Percentiles rank a stretch among this genome's conserved stretches.
Conservation (phyloP, 2,888 invertebrate species). For the Ethmia dodecea region DNA sequence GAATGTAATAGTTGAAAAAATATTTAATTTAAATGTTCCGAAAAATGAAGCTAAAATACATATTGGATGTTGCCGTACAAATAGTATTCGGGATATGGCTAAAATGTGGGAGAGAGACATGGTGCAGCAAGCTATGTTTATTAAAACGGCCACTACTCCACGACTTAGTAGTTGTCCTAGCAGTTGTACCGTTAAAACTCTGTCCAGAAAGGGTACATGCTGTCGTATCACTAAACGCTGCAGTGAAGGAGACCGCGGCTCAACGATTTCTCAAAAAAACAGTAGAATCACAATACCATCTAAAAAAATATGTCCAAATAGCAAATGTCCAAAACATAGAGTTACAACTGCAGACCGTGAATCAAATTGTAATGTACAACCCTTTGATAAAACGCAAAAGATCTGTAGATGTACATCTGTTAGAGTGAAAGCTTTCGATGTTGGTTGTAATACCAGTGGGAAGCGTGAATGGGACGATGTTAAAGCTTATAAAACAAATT, state of each 20-base stretch:
- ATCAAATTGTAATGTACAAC: background rate
- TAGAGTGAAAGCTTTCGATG: constrained; percentile 30
- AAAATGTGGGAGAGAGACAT: constrained; percentile 55
- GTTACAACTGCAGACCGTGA: background rate
- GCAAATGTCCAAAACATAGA: too few species aligned
- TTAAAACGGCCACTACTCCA: constrained; percentile 35
- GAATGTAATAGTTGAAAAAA: constrained; percentile 57
- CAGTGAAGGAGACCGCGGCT: constrained; percentile 2
- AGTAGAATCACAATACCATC: constrained; percentile 4
- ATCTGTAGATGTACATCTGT: constrained; percentile 31
- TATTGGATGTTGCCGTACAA: constrained; percentile 20
- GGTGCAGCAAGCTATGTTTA: constrained; percentile 40
- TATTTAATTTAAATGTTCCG: constrained; percentile 42
- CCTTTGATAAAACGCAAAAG: constrained; percentile 18
- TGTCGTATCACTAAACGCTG: constrained; percentile 9
- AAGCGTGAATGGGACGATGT: constrained; percentile 25
- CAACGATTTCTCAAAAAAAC: constrained; percentile 7
- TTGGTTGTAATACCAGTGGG: constrained; percentile 29
- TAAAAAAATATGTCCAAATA: too few species aligned
- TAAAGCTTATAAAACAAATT: constrained; percentile 27
- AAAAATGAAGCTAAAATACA: constrained; percentile 28
- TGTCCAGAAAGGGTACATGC: too few species aligned
- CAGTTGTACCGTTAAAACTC: background rate
- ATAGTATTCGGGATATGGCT: constrained; percentile 41
- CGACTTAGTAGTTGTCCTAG: background rate